Base-by-base conservation (phyloP, 2,113 vertebrate genomes). In the Cottus gobio region DNA sequence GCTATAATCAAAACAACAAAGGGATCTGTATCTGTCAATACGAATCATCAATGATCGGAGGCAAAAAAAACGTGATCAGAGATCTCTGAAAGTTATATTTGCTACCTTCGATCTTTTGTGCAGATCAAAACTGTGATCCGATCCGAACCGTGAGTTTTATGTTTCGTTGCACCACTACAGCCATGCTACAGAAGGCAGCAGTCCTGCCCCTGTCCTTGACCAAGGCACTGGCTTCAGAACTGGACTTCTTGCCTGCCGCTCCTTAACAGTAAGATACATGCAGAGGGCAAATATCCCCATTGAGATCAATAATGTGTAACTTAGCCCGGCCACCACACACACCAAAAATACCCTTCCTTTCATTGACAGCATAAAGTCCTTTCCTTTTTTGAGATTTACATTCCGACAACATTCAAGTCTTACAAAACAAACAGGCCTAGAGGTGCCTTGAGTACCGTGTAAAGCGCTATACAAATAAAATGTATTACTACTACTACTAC, bases 281-380 rank as follows among this genome's bases (percentile, higher is more conserved):
- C 62, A 64, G 37, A 57, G 65, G 60, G 79, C 48, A 65, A 52
- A 78, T 65, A 82, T 66, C 37, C 30, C 66, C 34, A 62, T 31
- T 57, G 46, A 78, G 37, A 70, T 78, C 34, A 66, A 69, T 48
- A 69, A 58, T 26, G 20, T 20, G 36, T 15, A 61, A 75, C 8
- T 61, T 37, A 58, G 67, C 28, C 20, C 57, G 31, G 52, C 7
- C 1, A 20, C 26, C 2, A 20, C 31, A 31, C 13, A 71, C 34
- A 39, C 28, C 24, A 36, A 39, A 79, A 79, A 42, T 60, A 58
- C 22, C 15, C 31, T 26, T 18, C 8, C 20, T 68, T 66, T 66
- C 26, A 64, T 2, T 65, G 42, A 37, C 9, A 56, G 31, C 7
- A 66, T 22, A 18, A 24, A 48, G 26, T 36, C 61, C 12, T 58